Evolutionary conservation across 2,113 vertebrate genomes (phyloP).

Genomic region (Gnathonemus echidnorhynchus): DNA sequence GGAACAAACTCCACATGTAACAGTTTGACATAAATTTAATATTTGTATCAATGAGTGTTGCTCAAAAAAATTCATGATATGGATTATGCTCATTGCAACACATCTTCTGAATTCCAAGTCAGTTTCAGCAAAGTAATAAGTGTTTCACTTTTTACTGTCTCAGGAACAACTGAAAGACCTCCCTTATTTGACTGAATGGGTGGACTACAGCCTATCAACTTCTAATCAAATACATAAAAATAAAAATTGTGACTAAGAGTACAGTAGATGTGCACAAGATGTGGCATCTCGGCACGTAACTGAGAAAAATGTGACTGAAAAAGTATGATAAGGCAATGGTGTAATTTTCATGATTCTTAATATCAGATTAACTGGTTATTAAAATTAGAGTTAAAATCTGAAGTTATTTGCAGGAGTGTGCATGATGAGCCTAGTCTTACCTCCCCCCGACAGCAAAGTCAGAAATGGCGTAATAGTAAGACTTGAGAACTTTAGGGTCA

Average conservation of each 20-base stretch:
- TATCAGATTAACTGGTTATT: background rate
- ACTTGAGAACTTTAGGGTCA: constrained; percentile 96
- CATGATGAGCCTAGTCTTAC: constrained; percentile 51
- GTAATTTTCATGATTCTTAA: background rate
- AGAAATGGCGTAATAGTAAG: constrained; percentile 97
- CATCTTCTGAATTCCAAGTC: background rate
- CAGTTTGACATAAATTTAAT: background rate
- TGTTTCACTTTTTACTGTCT: background rate
- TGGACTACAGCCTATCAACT: background rate
- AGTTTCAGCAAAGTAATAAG: background rate
- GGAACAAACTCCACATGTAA: background rate
- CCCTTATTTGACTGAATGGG: background rate
- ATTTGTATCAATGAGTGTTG: background rate
- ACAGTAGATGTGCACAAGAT: background rate
- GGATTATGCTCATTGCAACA: background rate
- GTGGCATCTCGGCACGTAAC: background rate
- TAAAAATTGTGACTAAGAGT: background rate
- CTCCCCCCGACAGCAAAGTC: constrained; percentile 97
- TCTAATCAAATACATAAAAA: background rate
- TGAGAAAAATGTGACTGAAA: background rate
- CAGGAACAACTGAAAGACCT: background rate
- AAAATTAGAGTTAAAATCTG: background rate
- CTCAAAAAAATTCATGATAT: background rate
- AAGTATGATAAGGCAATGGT: background rate
- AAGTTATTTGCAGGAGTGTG: background rate